Conservation (phyloP, 2,113 vertebrate genomes). For the Python bivittatus region DNA sequence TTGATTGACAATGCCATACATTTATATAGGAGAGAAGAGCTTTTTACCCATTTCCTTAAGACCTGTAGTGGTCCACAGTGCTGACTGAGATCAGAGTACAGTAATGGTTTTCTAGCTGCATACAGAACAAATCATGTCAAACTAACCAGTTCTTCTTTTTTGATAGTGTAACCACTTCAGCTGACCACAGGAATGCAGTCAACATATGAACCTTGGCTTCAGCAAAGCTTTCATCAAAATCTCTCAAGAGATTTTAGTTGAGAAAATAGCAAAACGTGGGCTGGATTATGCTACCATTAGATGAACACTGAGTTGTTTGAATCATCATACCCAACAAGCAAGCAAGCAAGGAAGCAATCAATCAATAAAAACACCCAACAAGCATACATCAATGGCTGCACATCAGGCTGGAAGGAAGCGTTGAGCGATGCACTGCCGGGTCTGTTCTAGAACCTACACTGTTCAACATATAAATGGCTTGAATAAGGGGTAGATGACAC, state of each 20-base stretch:
- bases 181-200: not conserved
- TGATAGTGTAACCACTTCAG: not conserved
- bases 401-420: not conserved
- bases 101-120: not conserved
- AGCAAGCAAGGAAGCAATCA: too few relatives aligned
- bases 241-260: not conserved
- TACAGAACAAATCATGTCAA: not conserved
- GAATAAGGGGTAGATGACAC: not conserved
- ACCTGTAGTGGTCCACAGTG: not conserved
- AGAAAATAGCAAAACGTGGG: not conserved
- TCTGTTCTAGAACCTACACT: not conserved
- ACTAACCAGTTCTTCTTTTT: not conserved
- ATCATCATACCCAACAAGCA: not conserved
- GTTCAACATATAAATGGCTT: not conserved
- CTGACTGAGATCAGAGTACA: not conserved
- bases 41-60: slow-evolving; percentile 17
- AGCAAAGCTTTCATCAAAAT: not conserved
- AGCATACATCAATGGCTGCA: not conserved
- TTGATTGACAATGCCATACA: not conserved
- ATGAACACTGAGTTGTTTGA: not conserved
- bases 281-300: not conserved
- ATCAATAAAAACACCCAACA: too few relatives aligned
- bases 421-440: not conserved
- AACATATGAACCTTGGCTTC: not conserved
- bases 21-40: slow-evolving; percentile 9